phyloP scores from a whole-genome alignment of 2,797 vertebrate species.

The Gadopsis bispinosus region DNA sequence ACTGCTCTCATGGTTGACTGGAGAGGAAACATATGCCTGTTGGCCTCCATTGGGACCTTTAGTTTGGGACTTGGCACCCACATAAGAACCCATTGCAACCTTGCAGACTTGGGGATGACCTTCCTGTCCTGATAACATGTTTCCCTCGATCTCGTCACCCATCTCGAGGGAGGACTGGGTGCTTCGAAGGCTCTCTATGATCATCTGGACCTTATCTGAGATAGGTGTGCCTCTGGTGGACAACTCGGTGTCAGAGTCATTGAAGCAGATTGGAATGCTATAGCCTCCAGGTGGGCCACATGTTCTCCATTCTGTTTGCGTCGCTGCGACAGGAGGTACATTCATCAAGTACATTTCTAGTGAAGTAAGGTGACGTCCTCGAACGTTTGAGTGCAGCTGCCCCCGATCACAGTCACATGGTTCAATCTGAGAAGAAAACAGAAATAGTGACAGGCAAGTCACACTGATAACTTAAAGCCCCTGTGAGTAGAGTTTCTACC shows the following conservation, averaged over 20 bases:
- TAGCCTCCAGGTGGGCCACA: constrained; percentile 87
- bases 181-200: constrained; percentile 92
- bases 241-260: constrained; percentile 87
- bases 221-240: constrained; percentile 84
- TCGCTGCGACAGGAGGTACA: constrained; percentile 90
- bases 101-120: constrained; percentile 72
- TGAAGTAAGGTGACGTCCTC: constrained; percentile 71
- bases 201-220: constrained; percentile 92
- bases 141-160: constrained; percentile 84
- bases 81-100: constrained; percentile 64
- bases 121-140: constrained; percentile 82
- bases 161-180: constrained; percentile 90
- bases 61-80: constrained; percentile 62
- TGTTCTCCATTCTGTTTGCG: constrained; percentile 93
- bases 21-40: constrained; percentile 47
- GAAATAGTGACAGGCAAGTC: constrained; percentile 7
- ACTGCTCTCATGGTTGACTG: constrained; percentile 72
- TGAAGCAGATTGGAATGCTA: constrained; percentile 90
- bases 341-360: constrained; percentile 99
- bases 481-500: background rate
- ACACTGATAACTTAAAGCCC: constrained; percentile 3
- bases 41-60: constrained; percentile 60
- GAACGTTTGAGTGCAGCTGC: constrained; percentile 68
- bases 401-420: constrained; percentile 82
- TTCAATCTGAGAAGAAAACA: constrained; percentile 75